A percentile compares a stretch with the other conserved stretches of the same genome.
Conservation (phyloP, 2,797 vertebrate species). For the Labeo calbasu region DNA sequence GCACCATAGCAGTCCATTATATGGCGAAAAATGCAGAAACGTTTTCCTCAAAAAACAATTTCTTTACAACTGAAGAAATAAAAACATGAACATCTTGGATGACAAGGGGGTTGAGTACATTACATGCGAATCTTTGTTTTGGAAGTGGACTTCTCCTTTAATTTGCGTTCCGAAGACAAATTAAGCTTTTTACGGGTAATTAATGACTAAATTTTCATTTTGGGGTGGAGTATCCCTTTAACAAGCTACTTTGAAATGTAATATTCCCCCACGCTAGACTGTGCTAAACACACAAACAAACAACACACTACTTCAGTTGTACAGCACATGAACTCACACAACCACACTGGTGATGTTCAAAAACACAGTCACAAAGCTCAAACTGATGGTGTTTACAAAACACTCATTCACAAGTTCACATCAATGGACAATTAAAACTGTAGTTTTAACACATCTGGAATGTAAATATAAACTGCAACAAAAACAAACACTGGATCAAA, state of each 20-base stretch:
- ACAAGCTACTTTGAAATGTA: neutral
- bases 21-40: no score
- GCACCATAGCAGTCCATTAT: no score
- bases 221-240: neutral
- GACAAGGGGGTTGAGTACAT: no score
- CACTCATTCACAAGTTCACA: neutral
- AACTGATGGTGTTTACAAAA: neutral
- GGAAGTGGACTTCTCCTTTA: no score
- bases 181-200: no score
- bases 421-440: neutral
- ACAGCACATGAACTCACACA: constrained; percentile 10
- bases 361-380: neutral
- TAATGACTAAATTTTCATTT: no score
- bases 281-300: constrained; percentile 17
- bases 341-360: constrained; percentile 11
- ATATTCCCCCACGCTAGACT: neutral
- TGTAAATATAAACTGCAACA: neutral
- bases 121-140: no score
- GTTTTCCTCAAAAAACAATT: no score
- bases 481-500: neutral
- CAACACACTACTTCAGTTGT: neutral
- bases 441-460: neutral
- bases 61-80: no score
- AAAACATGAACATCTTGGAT: no score
- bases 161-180: no score